Conservation (phyloP, 2,888 invertebrate species). For the Dysmachus trigonus region DNA sequence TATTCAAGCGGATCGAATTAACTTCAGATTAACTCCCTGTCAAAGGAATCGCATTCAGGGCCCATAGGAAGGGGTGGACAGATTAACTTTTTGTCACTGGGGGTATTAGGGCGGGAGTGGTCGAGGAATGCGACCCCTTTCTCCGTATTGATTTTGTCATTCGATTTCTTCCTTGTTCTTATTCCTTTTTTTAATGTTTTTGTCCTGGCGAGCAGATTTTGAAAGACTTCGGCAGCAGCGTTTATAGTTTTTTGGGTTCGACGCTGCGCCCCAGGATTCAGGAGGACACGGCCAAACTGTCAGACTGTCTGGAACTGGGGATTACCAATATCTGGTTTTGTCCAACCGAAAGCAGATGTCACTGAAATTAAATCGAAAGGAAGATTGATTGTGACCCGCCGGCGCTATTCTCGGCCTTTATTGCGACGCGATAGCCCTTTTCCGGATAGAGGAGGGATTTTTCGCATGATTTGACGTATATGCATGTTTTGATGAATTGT, state of each 20-base stretch:
- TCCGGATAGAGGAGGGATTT: conserved; percentile 30
- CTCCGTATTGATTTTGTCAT: conserved; percentile 22
- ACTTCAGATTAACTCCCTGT: conserved; percentile 49
- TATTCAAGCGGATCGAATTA: conserved; percentile 49
- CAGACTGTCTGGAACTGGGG: conserved; percentile 26
- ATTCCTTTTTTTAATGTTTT: too few relatives aligned
- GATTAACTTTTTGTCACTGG: conserved; percentile 42
- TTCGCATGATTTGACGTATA: conserved; percentile 32
- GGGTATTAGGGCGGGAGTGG: conserved; percentile 20
- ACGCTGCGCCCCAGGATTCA: neutral
- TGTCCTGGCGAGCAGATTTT: neutral
- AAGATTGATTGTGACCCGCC: conserved; percentile 62
- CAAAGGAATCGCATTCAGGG: conserved; percentile 39
- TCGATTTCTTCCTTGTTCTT: conserved; percentile 27
- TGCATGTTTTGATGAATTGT: conserved; percentile 39
- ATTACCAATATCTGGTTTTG: conserved; percentile 41
- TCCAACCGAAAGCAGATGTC: conserved; percentile 61
- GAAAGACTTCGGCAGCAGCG: neutral
- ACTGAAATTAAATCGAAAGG: conserved; percentile 64
- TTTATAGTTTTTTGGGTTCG: neutral
- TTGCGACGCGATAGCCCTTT: neutral
- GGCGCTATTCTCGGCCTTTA: conserved; percentile 24
- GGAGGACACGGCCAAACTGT: conserved; percentile 26
- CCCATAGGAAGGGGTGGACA: conserved; percentile 35
- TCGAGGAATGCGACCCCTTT: conserved; percentile 33